These are phyloP conservation scores for Omphaloscelis lunosa DNA, from an alignment of 2,888 invertebrate species.

Conservation along the genomic window DNA sequence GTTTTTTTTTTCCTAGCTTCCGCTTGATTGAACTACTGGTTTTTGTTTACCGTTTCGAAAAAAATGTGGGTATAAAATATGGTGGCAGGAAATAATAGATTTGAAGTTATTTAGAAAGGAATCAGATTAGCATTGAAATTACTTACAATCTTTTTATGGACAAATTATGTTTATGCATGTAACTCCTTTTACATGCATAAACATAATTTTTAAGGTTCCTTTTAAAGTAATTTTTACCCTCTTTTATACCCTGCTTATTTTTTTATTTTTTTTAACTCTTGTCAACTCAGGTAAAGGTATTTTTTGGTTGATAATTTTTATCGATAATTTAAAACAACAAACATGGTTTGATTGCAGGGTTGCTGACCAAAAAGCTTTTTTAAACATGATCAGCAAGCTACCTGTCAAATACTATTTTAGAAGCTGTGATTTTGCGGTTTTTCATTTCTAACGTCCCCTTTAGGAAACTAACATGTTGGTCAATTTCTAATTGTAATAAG, in stretches of 20 bases:
- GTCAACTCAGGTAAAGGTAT: no score
- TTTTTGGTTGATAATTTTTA: no score
- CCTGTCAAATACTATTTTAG: background rate
- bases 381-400: background rate
- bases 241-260: background rate
- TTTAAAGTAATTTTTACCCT: no score
- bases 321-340: no score
- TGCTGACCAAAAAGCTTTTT: background rate
- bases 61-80: slow-evolving; percentile 31
- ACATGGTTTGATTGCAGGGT: no score
- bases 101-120: slow-evolving; percentile 10
- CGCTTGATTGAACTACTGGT: slow-evolving; percentile 67
- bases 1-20: slow-evolving; percentile 62
- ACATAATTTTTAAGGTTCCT: background rate
- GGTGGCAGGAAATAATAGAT: slow-evolving; percentile 39
- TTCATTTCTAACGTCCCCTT: no score
- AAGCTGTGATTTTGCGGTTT: no score
- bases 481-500: no score
- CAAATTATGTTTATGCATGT: no score
- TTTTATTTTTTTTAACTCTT: background rate
- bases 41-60: slow-evolving; percentile 58
- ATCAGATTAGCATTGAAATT: slow-evolving; percentile 4
- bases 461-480: no score
- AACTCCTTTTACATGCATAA: background rate
- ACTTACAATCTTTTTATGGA: background rate